Evolutionary conservation across 2,888 invertebrate genomes (phyloP).

Genomic region (Ferrisia virgata): DNA sequence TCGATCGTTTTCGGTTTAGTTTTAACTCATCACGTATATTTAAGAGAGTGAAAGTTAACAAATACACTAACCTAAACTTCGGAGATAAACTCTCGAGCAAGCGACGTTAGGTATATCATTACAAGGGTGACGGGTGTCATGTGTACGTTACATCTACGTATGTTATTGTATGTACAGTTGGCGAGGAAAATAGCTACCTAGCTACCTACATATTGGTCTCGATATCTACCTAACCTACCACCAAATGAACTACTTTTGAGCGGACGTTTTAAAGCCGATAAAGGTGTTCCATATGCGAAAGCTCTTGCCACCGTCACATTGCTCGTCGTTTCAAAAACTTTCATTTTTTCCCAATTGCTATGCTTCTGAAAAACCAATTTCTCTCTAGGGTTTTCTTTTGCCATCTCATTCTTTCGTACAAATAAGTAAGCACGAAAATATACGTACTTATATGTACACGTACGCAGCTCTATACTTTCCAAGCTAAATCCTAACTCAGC

Average conservation of each 20-base stretch:
- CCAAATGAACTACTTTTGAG: slow-evolving; percentile 22
- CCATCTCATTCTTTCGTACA: not conserved
- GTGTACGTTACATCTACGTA: too few relatives aligned
- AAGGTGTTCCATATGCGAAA: slow-evolving; percentile 7
- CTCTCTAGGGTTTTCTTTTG: not conserved
- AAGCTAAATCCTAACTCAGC: not conserved
- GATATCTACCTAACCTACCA: too few relatives aligned
- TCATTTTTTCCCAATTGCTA: not conserved
- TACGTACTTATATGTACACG: too few relatives aligned
- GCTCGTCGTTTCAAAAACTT: not conserved
- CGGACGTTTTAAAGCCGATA: slow-evolving; percentile 13
- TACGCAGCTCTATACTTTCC: not conserved
- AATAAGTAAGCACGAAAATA: too few relatives aligned
- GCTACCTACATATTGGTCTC: too few relatives aligned
- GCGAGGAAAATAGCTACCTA: too few relatives aligned
- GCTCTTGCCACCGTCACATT: not conserved
- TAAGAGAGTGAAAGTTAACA: not conserved
- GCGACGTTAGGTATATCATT: too few relatives aligned
- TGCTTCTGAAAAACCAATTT: not conserved
- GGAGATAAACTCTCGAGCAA: too few relatives aligned
- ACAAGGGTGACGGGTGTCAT: too few relatives aligned
- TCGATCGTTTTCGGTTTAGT: not conserved
- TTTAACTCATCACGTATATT: slow-evolving; percentile 1
- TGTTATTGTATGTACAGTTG: too few relatives aligned
- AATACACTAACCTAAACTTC: not conserved